These are phyloP conservation scores for Anomalospiza imberbis DNA, from an alignment of 2,797 vertebrate genomes.

Conservation along the genomic window DNA sequence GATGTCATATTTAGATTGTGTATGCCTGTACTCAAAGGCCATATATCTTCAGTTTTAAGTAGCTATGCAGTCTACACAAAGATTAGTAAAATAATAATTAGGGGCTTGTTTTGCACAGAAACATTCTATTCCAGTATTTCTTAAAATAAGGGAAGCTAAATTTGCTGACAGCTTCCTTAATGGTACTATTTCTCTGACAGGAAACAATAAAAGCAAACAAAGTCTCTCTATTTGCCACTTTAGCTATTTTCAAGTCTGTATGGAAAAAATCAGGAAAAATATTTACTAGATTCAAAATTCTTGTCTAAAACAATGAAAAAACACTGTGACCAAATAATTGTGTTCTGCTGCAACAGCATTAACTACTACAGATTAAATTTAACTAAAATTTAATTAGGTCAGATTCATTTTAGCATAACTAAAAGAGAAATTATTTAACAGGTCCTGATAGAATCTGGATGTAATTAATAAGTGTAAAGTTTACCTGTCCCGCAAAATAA, in stretches of 20 bases:
- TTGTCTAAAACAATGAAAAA: background rate
- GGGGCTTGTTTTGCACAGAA: background rate
- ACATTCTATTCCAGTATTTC: background rate
- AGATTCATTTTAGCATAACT: background rate
- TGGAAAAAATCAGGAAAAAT: background rate
- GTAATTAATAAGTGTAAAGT: constrained; percentile 15
- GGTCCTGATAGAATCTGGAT: background rate
- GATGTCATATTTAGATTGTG: background rate
- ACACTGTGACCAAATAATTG: background rate
- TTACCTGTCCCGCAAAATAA: background rate
- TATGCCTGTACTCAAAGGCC: background rate
- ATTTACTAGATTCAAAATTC: background rate
- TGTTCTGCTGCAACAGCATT: background rate
- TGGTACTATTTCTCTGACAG: background rate
- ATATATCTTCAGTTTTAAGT: background rate
- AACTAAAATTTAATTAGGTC: constrained; percentile 41
- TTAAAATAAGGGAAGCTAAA: background rate
- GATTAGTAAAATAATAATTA: background rate
- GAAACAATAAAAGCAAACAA: constrained; percentile 16
- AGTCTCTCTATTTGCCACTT: background rate
- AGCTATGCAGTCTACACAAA: background rate
- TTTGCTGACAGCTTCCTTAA: background rate
- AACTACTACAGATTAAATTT: constrained; percentile 17
- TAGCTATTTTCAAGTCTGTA: background rate
- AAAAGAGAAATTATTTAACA: constrained; percentile 43